Conservation (phyloP, 2,113 vertebrate genomes). For the Rafetus swinhoei region DNA sequence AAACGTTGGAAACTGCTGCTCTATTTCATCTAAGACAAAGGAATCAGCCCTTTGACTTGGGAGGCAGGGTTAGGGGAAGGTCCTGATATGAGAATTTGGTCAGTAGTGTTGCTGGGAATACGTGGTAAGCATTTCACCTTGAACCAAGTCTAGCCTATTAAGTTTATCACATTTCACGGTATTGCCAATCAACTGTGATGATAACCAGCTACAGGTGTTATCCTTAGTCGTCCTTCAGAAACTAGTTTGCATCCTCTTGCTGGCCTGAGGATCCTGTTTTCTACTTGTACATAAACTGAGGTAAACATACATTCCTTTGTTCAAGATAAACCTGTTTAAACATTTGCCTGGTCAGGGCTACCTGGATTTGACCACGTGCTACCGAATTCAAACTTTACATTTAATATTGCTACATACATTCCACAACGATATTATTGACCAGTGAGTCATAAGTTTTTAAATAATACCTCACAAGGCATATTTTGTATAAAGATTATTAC, state of each 20-base stretch:
- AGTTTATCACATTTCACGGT: neutral
- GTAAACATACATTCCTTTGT: neutral
- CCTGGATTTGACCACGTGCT: neutral
- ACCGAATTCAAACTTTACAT: neutral
- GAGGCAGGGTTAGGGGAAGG: no score
- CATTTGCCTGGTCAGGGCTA: neutral
- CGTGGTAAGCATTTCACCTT: neutral
- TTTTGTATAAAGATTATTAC: neutral
- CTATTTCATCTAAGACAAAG: neutral
- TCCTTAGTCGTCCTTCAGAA: no score
- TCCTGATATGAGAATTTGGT: neutral
- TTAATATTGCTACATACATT: neutral
- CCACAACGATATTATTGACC: neutral
- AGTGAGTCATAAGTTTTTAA: neutral
- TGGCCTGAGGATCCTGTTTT: no score
- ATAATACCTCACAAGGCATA: neutral
- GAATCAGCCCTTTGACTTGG: neutral
- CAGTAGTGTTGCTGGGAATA: neutral
- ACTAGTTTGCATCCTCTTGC: no score
- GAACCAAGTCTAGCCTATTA: neutral
- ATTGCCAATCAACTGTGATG: neutral
- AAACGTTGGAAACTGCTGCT: no score
- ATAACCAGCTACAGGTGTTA: no score
- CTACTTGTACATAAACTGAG: neutral
- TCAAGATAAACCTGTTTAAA: neutral